Percentiles rank a stretch among this genome's conserved stretches.
Conservation (phyloP, 2,888 invertebrate genomes). For the Cheilosia pagana region DNA sequence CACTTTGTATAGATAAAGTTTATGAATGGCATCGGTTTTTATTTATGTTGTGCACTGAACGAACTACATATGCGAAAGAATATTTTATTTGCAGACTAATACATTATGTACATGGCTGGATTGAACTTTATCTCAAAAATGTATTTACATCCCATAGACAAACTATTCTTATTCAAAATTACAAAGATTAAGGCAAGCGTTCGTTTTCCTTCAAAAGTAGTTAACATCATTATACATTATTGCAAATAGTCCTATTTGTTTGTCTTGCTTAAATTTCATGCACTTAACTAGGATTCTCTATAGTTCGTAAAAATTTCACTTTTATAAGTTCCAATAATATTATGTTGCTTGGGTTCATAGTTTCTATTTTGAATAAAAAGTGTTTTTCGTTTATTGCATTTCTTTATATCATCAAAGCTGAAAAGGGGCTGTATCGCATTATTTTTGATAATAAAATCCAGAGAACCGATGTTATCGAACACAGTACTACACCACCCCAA, state of each 20-base stretch:
- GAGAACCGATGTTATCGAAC: constrained; percentile 91
- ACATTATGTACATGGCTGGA: constrained; percentile 1
- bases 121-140: constrained; percentile 8
- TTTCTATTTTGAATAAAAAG: not conserved
- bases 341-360: no score
- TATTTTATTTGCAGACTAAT: not conserved
- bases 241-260: not conserved
- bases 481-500: constrained; percentile 94
- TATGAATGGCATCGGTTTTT: constrained; percentile 3
- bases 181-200: constrained; percentile 11
- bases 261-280: not conserved
- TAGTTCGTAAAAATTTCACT: constrained; percentile 2
- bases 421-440: constrained; percentile 94
- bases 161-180: not conserved
- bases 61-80: constrained; percentile 7
- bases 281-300: not conserved
- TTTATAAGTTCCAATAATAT: not conserved
- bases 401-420: constrained; percentile 87
- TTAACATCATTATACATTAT: not conserved
- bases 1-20: constrained; percentile 34
- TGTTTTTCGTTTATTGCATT: constrained; percentile 45
- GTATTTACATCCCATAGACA: not conserved
- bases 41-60: constrained; percentile 33
- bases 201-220: not conserved
- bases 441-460: constrained; percentile 96